These are phyloP conservation scores for Eulacestoma nigropectus DNA, from an alignment of 2,113 vertebrate species.

Conservation along the genomic window DNA sequence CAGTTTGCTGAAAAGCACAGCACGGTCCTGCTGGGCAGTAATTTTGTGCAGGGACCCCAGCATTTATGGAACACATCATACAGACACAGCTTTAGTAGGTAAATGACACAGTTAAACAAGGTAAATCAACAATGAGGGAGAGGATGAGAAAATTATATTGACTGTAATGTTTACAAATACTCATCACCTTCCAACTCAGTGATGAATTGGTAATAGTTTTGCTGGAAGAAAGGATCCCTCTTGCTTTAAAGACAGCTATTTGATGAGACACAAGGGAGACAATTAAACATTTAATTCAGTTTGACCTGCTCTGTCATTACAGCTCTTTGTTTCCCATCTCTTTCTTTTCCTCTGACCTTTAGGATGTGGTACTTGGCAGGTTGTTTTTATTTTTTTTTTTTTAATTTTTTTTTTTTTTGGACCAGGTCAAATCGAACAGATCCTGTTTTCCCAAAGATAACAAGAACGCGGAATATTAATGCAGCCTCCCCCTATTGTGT, in stretches of 20 bases:
- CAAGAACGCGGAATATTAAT: neutral
- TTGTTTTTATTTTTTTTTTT: neutral
- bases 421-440: conserved; percentile 30
- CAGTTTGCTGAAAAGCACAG: neutral
- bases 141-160: conserved; percentile 24
- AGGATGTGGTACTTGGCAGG: neutral
- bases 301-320: conserved; percentile 52
- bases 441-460: conserved; percentile 52
- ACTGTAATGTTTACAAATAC: conserved; percentile 53
- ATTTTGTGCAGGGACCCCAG: neutral
- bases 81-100: neutral
- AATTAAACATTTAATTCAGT: conserved; percentile 59
- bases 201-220: conserved; percentile 48
- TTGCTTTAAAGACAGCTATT: conserved; percentile 38
- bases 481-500: neutral
- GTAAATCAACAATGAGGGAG: conserved; percentile 30
- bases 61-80: neutral
- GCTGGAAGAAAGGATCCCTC: conserved; percentile 32
- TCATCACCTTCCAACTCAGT: conserved; percentile 1
- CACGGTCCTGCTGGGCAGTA: neutral
- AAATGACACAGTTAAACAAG: neutral
- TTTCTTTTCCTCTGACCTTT: conserved; percentile 40
- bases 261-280: conserved; percentile 46
- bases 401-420: neutral
- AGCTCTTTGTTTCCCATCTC: conserved; percentile 38